phyloP scores from a whole-genome alignment of 53 echinoderm and acorn worm genomes.

The Apostichopus leukothele region DNA sequence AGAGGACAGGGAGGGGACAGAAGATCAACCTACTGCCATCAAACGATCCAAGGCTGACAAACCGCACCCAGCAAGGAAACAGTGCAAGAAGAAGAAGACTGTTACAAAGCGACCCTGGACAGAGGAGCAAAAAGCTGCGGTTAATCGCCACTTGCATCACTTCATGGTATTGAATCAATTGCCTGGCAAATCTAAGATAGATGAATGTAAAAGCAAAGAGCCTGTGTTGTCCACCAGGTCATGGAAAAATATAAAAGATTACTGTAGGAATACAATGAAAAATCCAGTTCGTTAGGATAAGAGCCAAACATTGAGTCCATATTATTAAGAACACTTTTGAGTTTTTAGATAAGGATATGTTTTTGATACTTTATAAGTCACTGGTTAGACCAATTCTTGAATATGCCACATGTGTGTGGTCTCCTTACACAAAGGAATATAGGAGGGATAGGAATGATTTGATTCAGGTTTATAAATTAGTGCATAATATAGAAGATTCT shows the following conservation, averaged over 20 bases:
- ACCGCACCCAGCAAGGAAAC: background rate
- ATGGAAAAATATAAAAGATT: conserved; percentile 19
- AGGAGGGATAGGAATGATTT: too few relatives aligned
- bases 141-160: background rate
- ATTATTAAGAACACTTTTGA: too few relatives aligned
- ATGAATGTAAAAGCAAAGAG: background rate
- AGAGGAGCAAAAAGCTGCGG: background rate
- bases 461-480: too few relatives aligned
- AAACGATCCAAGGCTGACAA: background rate
- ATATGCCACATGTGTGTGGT: too few relatives aligned
- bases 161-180: background rate
- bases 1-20: background rate
- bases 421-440: too few relatives aligned
- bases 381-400: too few relatives aligned
- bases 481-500: too few relatives aligned
- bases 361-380: too few relatives aligned
- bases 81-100: background rate
- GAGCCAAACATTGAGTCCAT: too few relatives aligned
- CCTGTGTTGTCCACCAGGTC: background rate
- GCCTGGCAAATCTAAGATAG: background rate
- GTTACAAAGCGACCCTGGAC: background rate
- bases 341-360: too few relatives aligned
- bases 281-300: background rate
- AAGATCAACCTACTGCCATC: background rate
- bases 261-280: conserved; percentile 11